Evolutionary conservation across 2,888 invertebrate species (phyloP).

Genomic region (Pristionchus maxplancki): DNA sequence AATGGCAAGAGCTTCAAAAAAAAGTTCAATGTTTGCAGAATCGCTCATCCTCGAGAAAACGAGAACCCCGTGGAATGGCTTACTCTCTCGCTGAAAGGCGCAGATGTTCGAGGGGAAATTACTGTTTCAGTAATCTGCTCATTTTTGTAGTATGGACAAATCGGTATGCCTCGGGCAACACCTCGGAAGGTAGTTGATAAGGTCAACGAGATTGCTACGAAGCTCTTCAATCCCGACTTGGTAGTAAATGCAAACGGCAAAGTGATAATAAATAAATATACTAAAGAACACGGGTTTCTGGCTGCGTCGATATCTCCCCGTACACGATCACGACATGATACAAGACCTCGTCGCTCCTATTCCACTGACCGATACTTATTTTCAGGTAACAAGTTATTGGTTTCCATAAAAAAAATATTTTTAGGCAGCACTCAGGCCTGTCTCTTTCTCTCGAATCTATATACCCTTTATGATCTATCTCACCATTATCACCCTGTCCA

Average conservation of each 20-base stretch:
- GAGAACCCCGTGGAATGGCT: constrained; percentile 26
- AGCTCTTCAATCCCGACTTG: not conserved
- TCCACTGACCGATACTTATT: not conserved
- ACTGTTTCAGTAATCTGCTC: not conserved
- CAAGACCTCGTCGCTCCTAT: not conserved
- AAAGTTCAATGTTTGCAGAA: not conserved
- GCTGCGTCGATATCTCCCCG: not conserved
- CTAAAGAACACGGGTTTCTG: not conserved
- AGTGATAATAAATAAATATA: not conserved
- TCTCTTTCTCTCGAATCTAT: not conserved
- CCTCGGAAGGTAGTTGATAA: constrained; percentile 23
- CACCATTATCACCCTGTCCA: not conserved
- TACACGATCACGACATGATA: not conserved
- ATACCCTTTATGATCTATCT: not conserved
- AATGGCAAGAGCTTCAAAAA: not conserved
- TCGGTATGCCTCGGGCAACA: not conserved
- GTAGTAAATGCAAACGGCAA: too few species aligned
- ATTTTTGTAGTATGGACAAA: not conserved
- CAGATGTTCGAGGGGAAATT: not conserved
- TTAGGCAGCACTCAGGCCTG: not conserved
- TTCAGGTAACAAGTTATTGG: not conserved
- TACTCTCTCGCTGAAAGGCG: not conserved
- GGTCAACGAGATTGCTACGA: not conserved
- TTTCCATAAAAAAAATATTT: not conserved
- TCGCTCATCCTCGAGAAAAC: not conserved